Percentiles rank a stretch among this genome's conserved stretches.
Conservation (phyloP, 2,888 invertebrate species). For the Oasisia sp. region DNA sequence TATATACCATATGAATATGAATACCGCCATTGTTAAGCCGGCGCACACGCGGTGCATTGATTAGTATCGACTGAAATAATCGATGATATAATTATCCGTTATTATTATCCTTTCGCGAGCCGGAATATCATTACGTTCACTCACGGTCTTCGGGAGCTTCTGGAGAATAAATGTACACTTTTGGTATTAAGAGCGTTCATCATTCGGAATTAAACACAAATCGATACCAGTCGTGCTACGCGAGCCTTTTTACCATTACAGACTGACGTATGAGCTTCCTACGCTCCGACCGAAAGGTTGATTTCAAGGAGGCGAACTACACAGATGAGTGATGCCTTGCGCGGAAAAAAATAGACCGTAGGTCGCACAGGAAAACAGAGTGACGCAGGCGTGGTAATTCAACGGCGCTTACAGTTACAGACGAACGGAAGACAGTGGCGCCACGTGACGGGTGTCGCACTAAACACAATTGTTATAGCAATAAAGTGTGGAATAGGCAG, state of each 20-base stretch:
- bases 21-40: background rate
- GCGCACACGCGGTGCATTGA: background rate
- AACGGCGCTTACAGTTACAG: background rate
- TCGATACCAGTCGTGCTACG: background rate
- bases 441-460: background rate
- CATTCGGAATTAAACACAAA: constrained; percentile 13
- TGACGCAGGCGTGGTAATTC: background rate
- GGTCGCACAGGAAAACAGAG: background rate
- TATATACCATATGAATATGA: constrained; percentile 17
- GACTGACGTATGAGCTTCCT: background rate
- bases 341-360: background rate
- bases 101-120: background rate
- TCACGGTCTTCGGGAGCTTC: background rate
- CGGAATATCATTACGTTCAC: background rate
- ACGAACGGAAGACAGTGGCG: background rate
- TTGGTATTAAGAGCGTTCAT: constrained; percentile 1
- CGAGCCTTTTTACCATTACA: background rate
- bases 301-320: background rate
- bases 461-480: background rate
- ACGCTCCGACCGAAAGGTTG: background rate
- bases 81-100: background rate
- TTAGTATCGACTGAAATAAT: background rate
- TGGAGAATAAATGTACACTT: background rate
- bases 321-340: background rate
- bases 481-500: background rate